Base-by-base conservation (phyloP, 2,888 invertebrate genomes). In the Tachina lurida region DNA sequence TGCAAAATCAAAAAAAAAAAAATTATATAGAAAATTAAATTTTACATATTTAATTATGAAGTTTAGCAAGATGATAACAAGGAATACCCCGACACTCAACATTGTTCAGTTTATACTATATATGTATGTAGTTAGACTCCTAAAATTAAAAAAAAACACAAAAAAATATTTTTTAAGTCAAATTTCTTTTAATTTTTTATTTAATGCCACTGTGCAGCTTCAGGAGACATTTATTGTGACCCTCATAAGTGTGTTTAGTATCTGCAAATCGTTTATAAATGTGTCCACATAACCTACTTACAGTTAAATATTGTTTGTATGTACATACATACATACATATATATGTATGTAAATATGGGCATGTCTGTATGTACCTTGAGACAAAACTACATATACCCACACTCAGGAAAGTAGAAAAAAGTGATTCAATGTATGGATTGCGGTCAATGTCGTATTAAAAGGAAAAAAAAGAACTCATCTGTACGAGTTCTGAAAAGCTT, bases 381-480 rank as follows among this genome's bases (percentile, higher is more conserved):
- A 41, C 10, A 13, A n/a, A 67, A n/a, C n/a, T 39, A 74, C 47
- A 3, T 22, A 22, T 31, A 31, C 31, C 31, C 74, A 41, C 68
- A 47, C 60, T 15, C 65, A 41, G 13, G 13, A 41, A 65, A 63
- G 76, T 17, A 65, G 22, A 54, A 13, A 8, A 56, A 56, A 17
- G 45, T 17, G 22, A 60, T 70, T 70, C 60, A 45, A 65, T 58
- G 58, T 73, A 65, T 77, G 79, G 71, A 86, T 84, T 83, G 83
- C 86, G 86, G 86, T 86, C 86, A 86, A 86, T 83, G 86, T 86
- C 86, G 68, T 63, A 73, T 65, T 22, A 60, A 80, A 79, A 52
- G 80, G 71, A 75, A 62, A 56, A 74, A 75, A 76, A 45, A 67
- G 60, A 13, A 62, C 62, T 54, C 41, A 49, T 49, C 47, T 22